Evolutionary conservation across 2,113 vertebrate genomes (phyloP).

Genomic region (Clarias gariepinus): DNA sequence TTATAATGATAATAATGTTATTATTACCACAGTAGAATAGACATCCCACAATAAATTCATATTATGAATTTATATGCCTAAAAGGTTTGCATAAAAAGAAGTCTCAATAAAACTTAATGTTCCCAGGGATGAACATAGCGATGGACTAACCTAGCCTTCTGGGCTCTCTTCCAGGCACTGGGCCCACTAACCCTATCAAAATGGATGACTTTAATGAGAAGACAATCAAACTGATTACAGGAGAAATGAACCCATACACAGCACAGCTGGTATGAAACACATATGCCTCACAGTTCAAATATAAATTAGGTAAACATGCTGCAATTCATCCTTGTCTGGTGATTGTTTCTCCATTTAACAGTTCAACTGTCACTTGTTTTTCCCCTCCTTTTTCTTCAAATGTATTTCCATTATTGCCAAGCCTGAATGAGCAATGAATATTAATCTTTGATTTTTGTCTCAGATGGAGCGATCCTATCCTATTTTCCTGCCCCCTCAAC

Average conservation of each 20-base stretch:
- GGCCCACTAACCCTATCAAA: conserved; percentile 69
- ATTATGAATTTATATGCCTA: background rate
- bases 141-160: background rate
- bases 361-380: background rate
- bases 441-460: background rate
- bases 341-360: background rate
- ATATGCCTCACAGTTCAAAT: background rate
- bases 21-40: background rate
- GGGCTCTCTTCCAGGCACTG: conserved; percentile 66
- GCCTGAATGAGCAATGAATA: background rate
- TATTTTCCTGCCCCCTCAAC: conserved; percentile 60
- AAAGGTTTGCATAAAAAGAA: background rate
- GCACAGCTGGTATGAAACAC: conserved; percentile 64
- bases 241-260: conserved; percentile 64
- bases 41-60: background rate
- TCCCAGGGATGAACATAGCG: background rate
- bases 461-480: conserved; percentile 66
- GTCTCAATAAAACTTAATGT: background rate
- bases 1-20: no score
- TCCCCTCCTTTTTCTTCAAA: background rate
- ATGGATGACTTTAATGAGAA: conserved; percentile 74
- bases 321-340: background rate
- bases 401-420: background rate
- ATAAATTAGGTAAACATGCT: background rate
- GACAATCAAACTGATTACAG: conserved; percentile 59